These are phyloP conservation scores for Perodicticus potto DNA, from an alignment of 2,797 vertebrate species.

Conservation along the genomic window DNA sequence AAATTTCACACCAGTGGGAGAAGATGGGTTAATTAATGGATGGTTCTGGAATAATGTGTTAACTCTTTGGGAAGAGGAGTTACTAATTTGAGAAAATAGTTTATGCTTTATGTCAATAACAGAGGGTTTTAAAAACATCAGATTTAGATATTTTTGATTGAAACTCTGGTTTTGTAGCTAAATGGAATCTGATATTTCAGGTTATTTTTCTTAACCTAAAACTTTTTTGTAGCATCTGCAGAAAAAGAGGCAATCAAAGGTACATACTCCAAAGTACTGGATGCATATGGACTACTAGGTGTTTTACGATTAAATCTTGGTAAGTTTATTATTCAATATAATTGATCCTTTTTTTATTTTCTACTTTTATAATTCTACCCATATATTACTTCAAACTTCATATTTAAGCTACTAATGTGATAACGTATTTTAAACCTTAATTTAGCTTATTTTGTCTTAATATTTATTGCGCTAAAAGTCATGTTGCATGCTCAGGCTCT, in stretches of 20 bases:
- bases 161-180: conserved; percentile 38
- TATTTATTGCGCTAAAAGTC: neutral
- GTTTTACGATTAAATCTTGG: conserved; percentile 97
- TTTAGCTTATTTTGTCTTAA: neutral
- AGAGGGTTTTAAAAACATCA: conserved; percentile 1
- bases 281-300: conserved; percentile 97
- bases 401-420: neutral
- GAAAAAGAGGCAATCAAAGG: conserved; percentile 98
- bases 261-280: conserved; percentile 95
- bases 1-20: neutral
- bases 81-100: conserved; percentile 21
- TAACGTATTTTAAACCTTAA: conserved; percentile 14
- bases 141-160: conserved; percentile 49
- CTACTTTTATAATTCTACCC: neutral
- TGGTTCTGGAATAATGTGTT: neutral
- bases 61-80: neutral
- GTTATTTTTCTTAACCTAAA: conserved; percentile 45
- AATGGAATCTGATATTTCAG: conserved; percentile 27
- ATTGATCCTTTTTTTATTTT: neutral
- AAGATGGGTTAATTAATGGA: neutral
- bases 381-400: neutral
- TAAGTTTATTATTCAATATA: conserved; percentile 86
- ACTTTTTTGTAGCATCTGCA: conserved; percentile 91
- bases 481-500: neutral
- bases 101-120: neutral